Conservation (phyloP, 2,888 invertebrate genomes). For the Dryococelus australis region DNA sequence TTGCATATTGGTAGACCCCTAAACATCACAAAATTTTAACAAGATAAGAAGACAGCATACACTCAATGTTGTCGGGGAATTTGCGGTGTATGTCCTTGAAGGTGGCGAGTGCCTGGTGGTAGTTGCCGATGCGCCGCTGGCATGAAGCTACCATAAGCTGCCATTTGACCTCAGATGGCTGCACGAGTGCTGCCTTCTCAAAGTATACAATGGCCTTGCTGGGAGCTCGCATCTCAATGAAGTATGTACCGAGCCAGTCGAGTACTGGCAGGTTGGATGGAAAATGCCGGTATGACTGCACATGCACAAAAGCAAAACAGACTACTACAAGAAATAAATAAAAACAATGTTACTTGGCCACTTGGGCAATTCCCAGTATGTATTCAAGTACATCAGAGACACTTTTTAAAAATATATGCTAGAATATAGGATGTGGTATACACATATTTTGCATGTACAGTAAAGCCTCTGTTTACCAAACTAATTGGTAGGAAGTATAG, state of each 20-base stretch:
- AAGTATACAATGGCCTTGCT: slow-evolving; percentile 87
- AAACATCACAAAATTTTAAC: no score
- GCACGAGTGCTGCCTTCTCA: slow-evolving; percentile 77
- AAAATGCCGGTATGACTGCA: slow-evolving; percentile 73
- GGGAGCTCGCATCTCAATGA: slow-evolving; percentile 85
- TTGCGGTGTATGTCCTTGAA: slow-evolving; percentile 86
- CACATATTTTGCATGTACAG: no score
- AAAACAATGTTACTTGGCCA: neutral
- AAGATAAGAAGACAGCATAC: slow-evolving; percentile 60
- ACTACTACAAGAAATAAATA: neutral
- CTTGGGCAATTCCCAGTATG: neutral
- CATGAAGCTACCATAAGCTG: slow-evolving; percentile 86
- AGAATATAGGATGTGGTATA: no score
- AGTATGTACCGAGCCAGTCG: slow-evolving; percentile 89
- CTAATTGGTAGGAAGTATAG: no score
- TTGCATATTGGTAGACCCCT: no score
- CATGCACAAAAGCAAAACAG: slow-evolving; percentile 38
- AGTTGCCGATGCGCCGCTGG: slow-evolving; percentile 81
- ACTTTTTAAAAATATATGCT: no score
- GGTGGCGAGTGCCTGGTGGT: slow-evolving; percentile 80
- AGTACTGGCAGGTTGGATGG: slow-evolving; percentile 79
- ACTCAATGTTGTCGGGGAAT: slow-evolving; percentile 95
- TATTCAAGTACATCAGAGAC: no score
- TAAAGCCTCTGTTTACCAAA: no score
- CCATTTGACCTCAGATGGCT: slow-evolving; percentile 85